phyloP scores from a whole-genome alignment of 2,113 vertebrate genomes.

The Ailurus styani region DNA sequence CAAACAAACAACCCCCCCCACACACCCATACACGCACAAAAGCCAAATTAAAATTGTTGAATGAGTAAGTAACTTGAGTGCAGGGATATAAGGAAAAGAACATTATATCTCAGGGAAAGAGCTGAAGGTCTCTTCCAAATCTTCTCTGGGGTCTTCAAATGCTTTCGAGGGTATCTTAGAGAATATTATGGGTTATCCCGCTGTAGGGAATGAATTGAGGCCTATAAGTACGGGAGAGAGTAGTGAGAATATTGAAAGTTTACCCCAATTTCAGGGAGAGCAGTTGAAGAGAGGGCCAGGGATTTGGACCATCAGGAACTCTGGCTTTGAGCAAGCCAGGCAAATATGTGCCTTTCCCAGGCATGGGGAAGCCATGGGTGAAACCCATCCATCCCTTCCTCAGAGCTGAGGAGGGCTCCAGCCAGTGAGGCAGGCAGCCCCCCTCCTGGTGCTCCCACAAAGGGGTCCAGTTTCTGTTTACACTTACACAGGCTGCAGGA shows the following conservation, averaged over 20 bases:
- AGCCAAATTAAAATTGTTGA: too few species aligned
- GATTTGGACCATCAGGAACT: background rate
- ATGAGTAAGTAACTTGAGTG: background rate
- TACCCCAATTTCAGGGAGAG: background rate
- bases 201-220: background rate
- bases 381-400: background rate
- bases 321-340: background rate
- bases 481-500: background rate
- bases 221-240: background rate
- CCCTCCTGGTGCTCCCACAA: background rate
- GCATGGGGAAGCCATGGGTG: background rate
- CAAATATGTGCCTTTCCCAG: background rate
- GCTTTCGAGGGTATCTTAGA: background rate
- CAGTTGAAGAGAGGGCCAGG: background rate
- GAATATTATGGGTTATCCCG: background rate
- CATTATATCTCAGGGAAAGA: background rate
- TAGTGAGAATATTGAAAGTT: background rate
- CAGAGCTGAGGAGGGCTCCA: background rate
- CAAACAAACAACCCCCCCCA: too few species aligned
- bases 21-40: too few species aligned
- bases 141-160: background rate
- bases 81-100: background rate
- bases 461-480: background rate
- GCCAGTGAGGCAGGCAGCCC: background rate
- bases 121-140: background rate